Evolutionary conservation across 2,113 vertebrate genomes (phyloP), one percentile per base, ranked within the genome.

Genomic region (Prionailurus bengalensis): DNA sequence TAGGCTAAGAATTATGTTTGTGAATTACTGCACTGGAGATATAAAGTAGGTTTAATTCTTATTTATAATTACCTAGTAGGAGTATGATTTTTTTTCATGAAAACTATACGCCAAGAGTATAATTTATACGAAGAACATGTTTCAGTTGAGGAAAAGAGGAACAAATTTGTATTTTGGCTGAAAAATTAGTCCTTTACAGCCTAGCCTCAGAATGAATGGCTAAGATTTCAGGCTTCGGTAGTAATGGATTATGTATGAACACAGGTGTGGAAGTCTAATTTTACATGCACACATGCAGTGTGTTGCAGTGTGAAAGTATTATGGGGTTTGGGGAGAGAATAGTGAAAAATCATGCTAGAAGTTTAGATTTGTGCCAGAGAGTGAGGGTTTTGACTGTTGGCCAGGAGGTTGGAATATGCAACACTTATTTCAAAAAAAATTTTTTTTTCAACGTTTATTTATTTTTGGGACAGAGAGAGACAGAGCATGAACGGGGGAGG

Each of bases 71-170:
- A 71, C 58, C 10, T 53, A 70, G 21, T 29, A 68, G 7, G 17
- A 97, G 83, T 55, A 93, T 84, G 10, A 39, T 79, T 85, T 48
- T 89, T 89, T 71, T 66, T 85, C 23, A 78, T 84, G 2, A 83
- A 93, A 86, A 86, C 27, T 80, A 86, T 8, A 86, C 71, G 7
- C 31, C 71, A 95, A 76, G 19, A 76, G 5, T 39, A 51, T 89
- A 14, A 85, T 78, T 94, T 76, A 25, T 78, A 29, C n/a, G 21
- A 93, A n/a, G 6, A 89, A 70, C 82, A 36, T 63, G 4, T 66
- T n/a, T 73, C 4, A 89, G 23, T 10, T 86, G 66, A 89, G 36
- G 29, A 61, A 95, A 80, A 7, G 1, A 6, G 29, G 88, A 92
- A 53, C 0, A 51, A 25, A 94, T 51, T 66, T 79, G 16, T 7